Base-by-base conservation (phyloP, 2,797 vertebrate species). In the Ceyx erithaca region DNA sequence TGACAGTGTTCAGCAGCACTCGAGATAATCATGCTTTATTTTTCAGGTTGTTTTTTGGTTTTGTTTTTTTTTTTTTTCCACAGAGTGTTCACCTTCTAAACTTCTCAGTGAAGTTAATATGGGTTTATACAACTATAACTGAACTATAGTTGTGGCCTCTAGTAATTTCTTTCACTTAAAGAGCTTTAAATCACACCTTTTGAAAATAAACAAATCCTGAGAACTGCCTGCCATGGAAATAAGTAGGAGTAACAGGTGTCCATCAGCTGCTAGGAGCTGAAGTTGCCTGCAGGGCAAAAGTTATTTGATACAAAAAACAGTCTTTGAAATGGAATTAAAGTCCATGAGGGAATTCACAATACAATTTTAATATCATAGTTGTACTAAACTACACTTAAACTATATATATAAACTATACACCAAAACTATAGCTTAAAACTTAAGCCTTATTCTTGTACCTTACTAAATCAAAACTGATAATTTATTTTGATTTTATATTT, bases 191-290 rank as follows among this genome's bases (percentile, higher is more conserved):
- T 68, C 45, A 81, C 35, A 71, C 6, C 10, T 85, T 89, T 70
- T 35, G 25, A 51, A 52, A 90, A 90, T 87, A 92, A 92, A 79
- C 73, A 90, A 79, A 92, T 73, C 48, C 63, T 35, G 19, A 77
- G 61, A 93, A 84, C 12, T 26, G 23, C 8, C 33, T 84, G 49
- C 45, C 14, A 31, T 15, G 8, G 52, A 93, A 94, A 71, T 58
- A 12, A 81, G 23, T 16, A 76, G 45, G 6, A 52, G 35, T 76
- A 70, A 17, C 62, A 82, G 62, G 46, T 87, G 62, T 70, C 84
- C 31, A 51, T 93, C 87, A 95, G n/a, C 73, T 91, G 63, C 81
- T 91, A 86, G 61, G 17, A 88, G 21, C 21, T 79, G 52, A 63
- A 28, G 62, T 67, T 86, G 25, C 54, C 80, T 86, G 41, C 9